Evolutionary conservation across 2,888 invertebrate genomes (phyloP).

Genomic region (Bhutanitis thaidina): DNA sequence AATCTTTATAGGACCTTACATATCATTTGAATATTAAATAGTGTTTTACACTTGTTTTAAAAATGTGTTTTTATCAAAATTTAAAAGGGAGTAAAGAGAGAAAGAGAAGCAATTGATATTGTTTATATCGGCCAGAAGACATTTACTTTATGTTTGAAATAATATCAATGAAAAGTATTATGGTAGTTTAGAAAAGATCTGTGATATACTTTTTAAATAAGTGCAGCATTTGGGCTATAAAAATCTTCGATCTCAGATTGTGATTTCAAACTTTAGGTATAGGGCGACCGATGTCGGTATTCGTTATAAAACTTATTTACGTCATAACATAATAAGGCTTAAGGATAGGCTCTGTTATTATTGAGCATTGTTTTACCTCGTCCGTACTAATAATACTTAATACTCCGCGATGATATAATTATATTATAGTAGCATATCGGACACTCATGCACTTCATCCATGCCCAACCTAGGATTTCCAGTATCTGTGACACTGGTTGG

Average conservation of each 20-base stretch:
- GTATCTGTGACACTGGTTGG: too few relatives aligned
- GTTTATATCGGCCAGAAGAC: slow-evolving; percentile 19
- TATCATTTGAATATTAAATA: slow-evolving; percentile 55
- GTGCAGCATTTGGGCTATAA: slow-evolving; percentile 65
- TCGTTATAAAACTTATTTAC: slow-evolving; percentile 24
- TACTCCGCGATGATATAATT: too few relatives aligned
- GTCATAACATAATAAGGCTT: slow-evolving; percentile 13
- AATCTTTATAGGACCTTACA: slow-evolving; percentile 54
- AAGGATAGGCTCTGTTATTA: background rate
- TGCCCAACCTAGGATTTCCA: background rate
- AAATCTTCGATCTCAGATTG: slow-evolving; percentile 64
- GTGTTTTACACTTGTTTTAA: slow-evolving; percentile 18
- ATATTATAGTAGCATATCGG: too few relatives aligned
- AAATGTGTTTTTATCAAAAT: slow-evolving; percentile 17
- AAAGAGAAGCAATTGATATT: background rate
- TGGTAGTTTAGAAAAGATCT: slow-evolving; percentile 70
- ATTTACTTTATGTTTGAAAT: slow-evolving; percentile 28
- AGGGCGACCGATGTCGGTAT: slow-evolving; percentile 32
- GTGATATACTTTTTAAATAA: slow-evolving; percentile 64
- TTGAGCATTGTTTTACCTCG: background rate
- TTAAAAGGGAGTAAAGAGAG: background rate
- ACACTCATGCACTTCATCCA: too few relatives aligned
- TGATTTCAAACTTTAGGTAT: slow-evolving; percentile 46
- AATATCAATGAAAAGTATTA: slow-evolving; percentile 65
- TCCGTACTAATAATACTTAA: too few relatives aligned